Conservation (phyloP, 2,797 vertebrate genomes). For the Chaetophractus vellerosus region DNA sequence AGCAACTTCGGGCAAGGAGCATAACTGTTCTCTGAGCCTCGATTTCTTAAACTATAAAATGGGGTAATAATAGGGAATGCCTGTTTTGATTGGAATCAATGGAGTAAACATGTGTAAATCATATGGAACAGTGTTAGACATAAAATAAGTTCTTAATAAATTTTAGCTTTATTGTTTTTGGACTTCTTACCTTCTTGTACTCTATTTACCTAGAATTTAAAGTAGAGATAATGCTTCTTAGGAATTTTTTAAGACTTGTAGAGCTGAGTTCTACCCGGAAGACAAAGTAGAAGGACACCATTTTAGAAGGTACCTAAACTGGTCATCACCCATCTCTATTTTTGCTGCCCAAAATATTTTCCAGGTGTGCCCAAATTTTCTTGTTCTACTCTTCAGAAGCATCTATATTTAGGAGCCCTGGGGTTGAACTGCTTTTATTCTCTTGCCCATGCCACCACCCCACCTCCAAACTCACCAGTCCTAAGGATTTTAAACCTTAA, state of each 20-base stretch:
- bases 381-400: background rate
- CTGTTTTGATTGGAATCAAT: background rate
- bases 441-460: background rate
- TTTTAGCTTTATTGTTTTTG: background rate
- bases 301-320: background rate
- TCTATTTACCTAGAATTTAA: conserved; percentile 27
- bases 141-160: background rate
- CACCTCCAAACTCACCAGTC: background rate
- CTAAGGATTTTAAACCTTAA: background rate
- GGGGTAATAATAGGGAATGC: background rate
- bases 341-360: background rate
- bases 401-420: background rate
- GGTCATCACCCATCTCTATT: background rate
- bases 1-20: background rate
- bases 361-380: background rate
- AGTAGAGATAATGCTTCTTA: background rate
- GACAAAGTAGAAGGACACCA: background rate
- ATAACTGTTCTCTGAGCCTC: background rate
- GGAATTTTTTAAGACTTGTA: conserved; percentile 41
- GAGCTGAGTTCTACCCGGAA: conserved; percentile 40
- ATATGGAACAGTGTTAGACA: background rate
- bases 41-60: background rate
- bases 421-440: background rate
- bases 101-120: background rate
- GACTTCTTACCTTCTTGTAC: background rate